Conservation (phyloP, 2,888 invertebrate genomes). For the Stenolophus ochropezus region DNA sequence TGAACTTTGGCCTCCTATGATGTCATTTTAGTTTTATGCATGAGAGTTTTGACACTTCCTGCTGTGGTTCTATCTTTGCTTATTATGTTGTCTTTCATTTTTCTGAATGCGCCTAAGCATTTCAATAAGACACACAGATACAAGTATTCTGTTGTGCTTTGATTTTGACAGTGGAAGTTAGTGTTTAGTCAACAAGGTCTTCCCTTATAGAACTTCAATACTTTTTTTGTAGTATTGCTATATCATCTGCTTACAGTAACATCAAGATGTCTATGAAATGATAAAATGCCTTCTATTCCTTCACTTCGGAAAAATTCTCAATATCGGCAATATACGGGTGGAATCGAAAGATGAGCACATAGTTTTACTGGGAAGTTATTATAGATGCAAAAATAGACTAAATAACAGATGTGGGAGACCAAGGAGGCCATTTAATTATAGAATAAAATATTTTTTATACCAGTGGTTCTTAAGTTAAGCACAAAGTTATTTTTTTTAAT, state of each 20-base stretch:
- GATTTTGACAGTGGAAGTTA: slow-evolving; percentile 9
- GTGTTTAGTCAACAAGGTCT: background rate
- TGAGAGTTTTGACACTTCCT: background rate
- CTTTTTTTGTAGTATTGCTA: slow-evolving; percentile 2
- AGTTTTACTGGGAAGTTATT: too few species aligned
- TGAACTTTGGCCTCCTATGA: slow-evolving; percentile 23
- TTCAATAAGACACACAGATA: background rate
- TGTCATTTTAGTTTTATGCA: slow-evolving; percentile 23
- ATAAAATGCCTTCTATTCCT: background rate
- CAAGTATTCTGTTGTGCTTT: background rate
- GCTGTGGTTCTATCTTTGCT: slow-evolving; percentile 1
- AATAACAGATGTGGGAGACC: too few species aligned
- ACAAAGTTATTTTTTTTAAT: too few species aligned
- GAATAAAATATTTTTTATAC: too few species aligned
- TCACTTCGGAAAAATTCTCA: background rate
- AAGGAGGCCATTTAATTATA: too few species aligned
- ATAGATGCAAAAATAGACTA: too few species aligned
- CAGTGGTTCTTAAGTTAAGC: too few species aligned
- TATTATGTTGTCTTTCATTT: background rate
- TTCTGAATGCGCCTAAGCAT: background rate
- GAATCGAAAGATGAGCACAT: too few species aligned
- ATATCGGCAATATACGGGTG: slow-evolving; percentile 18
- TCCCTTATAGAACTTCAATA: background rate
- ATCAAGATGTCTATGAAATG: background rate
- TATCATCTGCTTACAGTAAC: slow-evolving; percentile 37